Conservation (phyloP, 2,797 vertebrate genomes). For the Myoxocephalus aenaeus region DNA sequence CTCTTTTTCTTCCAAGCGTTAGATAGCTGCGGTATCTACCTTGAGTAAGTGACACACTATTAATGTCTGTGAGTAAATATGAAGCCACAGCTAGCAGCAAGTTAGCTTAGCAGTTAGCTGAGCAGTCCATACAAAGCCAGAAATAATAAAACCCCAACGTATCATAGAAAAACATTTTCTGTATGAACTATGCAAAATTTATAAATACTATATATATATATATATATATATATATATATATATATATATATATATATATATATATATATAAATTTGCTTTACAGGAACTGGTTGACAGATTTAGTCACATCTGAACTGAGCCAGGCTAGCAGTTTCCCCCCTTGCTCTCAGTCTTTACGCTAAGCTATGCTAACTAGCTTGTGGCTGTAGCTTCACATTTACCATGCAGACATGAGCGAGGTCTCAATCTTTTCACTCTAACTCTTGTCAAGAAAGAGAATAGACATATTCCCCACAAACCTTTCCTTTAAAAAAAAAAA, state of each 20-base stretch:
- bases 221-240: background rate
- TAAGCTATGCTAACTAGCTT: background rate
- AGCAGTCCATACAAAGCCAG: background rate
- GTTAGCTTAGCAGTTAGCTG: background rate
- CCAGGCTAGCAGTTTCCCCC: background rate
- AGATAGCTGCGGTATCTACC: background rate
- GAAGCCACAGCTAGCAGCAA: background rate
- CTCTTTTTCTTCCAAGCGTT: background rate
- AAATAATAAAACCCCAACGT: background rate
- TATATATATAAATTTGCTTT: background rate
- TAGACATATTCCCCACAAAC: background rate
- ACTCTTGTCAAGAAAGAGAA: background rate
- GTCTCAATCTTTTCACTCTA: background rate
- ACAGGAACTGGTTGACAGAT: background rate
- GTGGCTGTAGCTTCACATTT: background rate
- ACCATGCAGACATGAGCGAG: background rate
- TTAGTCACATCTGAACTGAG: background rate
- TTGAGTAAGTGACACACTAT: background rate
- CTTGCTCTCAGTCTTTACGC: background rate
- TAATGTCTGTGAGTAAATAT: background rate
- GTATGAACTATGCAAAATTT: background rate
- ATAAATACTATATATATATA: background rate
- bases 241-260: background rate
- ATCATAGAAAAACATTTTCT: background rate
- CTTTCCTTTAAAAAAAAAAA: background rate